Percentiles rank a stretch among this genome's conserved stretches.
These are phyloP conservation scores for Pachyrhynchus sulphureomaculatus DNA, from an alignment of 1,140 invertebrate genomes.

Conservation along the genomic window DNA sequence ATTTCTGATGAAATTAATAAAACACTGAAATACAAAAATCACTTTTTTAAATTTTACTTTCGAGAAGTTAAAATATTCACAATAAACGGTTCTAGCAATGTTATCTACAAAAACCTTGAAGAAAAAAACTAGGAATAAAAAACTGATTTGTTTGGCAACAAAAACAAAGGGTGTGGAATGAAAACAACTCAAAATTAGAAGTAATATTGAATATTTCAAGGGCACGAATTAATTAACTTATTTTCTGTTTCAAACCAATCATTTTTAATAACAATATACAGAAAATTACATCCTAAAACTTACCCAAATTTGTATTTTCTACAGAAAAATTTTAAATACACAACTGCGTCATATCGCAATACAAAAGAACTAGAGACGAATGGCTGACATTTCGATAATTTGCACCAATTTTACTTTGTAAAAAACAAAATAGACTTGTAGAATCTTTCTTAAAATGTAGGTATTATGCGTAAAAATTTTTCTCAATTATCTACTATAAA, in stretches of 20 bases:
- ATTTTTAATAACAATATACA: not conserved
- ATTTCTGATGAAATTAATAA: too few species aligned
- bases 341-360: constrained; percentile 32
- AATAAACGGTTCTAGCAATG: too few species aligned
- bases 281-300: constrained; percentile 13
- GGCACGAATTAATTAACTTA: not conserved
- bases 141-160: constrained; percentile 27
- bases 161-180: constrained; percentile 33
- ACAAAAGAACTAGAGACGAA: constrained; percentile 26
- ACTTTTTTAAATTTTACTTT: too few species aligned
- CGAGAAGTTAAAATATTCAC: too few species aligned
- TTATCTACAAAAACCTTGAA: constrained; percentile 17
- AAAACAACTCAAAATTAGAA: constrained; percentile 15
- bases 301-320: constrained; percentile 15
- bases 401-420: too few species aligned
- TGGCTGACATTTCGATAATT: constrained; percentile 19
- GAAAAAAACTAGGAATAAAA: not conserved
- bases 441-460: too few species aligned
- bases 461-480: too few species aligned
- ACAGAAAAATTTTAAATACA: constrained; percentile 6
- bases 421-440: too few species aligned
- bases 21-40: too few species aligned
- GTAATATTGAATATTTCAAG: constrained; percentile 19
- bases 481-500: not conserved
- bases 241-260: not conserved